These are phyloP conservation scores for Aplidium turbinatum DNA, from an alignment of 23 tunicate genomes.

Conservation along the genomic window DNA sequence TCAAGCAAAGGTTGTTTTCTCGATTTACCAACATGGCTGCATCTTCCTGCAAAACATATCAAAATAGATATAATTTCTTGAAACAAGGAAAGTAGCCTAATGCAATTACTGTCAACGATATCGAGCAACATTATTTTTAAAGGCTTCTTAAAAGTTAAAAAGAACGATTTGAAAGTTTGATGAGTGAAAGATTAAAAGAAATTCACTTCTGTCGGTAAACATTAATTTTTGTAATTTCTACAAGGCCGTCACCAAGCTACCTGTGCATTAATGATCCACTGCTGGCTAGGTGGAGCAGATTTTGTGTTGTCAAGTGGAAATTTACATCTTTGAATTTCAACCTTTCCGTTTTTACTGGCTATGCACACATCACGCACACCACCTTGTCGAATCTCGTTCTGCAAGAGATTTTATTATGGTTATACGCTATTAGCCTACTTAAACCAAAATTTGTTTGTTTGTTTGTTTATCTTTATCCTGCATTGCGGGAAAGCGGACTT, in stretches of 20 bases:
- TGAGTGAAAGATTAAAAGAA: neutral
- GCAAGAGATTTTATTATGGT: neutral
- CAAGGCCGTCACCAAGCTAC: neutral
- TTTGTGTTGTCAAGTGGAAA: conserved; percentile 56
- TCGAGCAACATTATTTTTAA: neutral
- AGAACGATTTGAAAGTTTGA: neutral
- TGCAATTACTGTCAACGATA: neutral
- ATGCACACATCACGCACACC: conserved; percentile 83
- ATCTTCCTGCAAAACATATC: neutral
- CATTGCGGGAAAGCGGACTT: no score
- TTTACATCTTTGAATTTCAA: conserved; percentile 85
- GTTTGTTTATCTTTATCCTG: no score
- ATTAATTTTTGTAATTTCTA: neutral
- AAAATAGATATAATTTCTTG: no score
- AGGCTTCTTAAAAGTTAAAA: neutral
- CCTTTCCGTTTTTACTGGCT: conserved; percentile 55
- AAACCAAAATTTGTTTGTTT: no score
- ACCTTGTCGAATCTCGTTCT: conserved; percentile 83
- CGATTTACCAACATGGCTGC: conserved; percentile 29
- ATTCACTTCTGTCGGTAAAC: neutral
- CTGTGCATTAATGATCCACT: conserved; percentile 55
- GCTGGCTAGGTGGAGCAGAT: conserved; percentile 62
- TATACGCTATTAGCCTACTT: neutral
- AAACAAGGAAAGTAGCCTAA: neutral
- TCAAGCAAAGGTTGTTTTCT: conserved; percentile 51